Evolutionary conservation across 1,140 invertebrate genomes (phyloP), one percentile per base, ranked within the genome.

Genomic region (Anoplolepis gracilipes): DNA sequence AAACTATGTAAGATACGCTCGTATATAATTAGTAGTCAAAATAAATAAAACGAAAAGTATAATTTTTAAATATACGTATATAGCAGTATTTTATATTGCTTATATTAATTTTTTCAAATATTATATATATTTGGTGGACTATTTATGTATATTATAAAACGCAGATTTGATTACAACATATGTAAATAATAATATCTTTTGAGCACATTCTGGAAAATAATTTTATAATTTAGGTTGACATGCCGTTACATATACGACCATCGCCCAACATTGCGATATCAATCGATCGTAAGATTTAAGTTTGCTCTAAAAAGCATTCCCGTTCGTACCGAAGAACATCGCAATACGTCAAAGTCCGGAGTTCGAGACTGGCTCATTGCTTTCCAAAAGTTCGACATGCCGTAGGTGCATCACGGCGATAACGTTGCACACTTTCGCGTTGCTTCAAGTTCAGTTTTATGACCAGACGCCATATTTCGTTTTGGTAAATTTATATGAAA

Each of bases 321-420:
- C 55, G 67, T n/a, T 59, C 78, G 67, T 72, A 33, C 53, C 28
- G 70, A 59, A 59, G 53, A 72, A 73, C 78, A 73, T 73, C 53
- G 67, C 53, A 55, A 82, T 82, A 82, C 55, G 28, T 82, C 53
- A 82, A 82, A 82, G 78, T 82, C 78, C 19, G 11, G 67, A 82
- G 78, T 73, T 82, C 55, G 53, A 28, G 49, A 59, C 36, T 82
- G 78, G 67, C 67, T 82, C 78, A 73, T 82, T 82, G 78, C 78
- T 82, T 82, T 73, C 19, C 67, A 61, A 82, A 81, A 82, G 78
- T 82, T 82, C 78, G 67, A 53, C 53, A 13, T 67, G 67, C 67
- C 78, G 19, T 82, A 82, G 78, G 78, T 82, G 67, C 78, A 82
- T 82, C 78, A 69, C 36, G 36, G 67, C 69, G 67, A 82, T 82